Conservation (phyloP, 2,113 vertebrate species). For the Zosterops lateralis region DNA sequence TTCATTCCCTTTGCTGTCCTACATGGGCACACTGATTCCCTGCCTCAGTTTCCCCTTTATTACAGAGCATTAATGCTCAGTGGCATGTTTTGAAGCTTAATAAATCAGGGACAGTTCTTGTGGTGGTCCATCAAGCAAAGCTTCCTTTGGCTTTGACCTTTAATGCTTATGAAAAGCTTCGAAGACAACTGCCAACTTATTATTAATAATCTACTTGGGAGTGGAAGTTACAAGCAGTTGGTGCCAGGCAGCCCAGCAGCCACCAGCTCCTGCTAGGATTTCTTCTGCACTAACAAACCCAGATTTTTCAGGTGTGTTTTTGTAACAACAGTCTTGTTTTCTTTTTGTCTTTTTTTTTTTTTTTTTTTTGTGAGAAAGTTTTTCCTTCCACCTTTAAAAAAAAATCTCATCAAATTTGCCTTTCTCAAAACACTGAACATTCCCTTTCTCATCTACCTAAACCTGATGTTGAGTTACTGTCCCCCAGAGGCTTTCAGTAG, state of each 20-base stretch:
- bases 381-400: background rate
- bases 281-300: background rate
- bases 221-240: background rate
- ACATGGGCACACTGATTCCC: background rate
- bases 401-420: constrained; percentile 33
- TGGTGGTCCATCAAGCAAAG: background rate
- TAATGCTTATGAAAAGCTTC: background rate
- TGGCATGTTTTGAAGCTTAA: background rate
- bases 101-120: background rate
- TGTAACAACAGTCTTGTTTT: background rate
- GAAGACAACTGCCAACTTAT: background rate
- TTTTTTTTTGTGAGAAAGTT: background rate
- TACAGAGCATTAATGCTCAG: background rate
- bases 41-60: constrained; percentile 21
- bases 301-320: constrained; percentile 7
- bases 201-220: constrained; percentile 14
- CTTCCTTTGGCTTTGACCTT: constrained; percentile 34
- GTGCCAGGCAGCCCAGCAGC: background rate
- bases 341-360: background rate
- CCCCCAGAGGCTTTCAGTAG: constrained; percentile 63
- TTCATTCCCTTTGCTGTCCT: background rate
- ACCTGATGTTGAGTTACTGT: constrained; percentile 72
- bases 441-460: constrained; percentile 65
- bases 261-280: constrained; percentile 20
- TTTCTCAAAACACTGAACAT: constrained; percentile 32